Conservation (phyloP, 2,797 vertebrate genomes). For the Hypotaenidia okinawae region DNA sequence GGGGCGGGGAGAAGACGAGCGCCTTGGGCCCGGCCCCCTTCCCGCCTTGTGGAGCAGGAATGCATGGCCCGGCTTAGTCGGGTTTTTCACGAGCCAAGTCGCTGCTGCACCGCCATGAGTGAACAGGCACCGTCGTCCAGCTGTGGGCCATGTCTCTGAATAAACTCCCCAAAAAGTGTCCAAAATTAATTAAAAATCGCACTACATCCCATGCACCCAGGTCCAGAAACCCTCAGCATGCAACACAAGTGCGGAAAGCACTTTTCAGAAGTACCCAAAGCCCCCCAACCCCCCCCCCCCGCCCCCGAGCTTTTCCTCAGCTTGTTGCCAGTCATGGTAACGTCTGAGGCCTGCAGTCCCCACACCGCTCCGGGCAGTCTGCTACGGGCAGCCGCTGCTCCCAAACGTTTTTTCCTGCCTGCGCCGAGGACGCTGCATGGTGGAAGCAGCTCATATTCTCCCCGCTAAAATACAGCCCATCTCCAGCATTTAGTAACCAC, state of each 20-base stretch:
- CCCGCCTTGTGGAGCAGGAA: fast-evolving
- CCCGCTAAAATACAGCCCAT: fast-evolving
- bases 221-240: fast-evolving
- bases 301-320: too few species aligned
- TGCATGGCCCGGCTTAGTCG: fast-evolving
- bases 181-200: neutral
- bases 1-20: neutral
- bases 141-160: fast-evolving
- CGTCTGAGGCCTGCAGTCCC: fast-evolving
- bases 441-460: fast-evolving
- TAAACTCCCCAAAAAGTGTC: neutral
- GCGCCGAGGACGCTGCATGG: fast-evolving
- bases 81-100: fast-evolving
- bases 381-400: fast-evolving
- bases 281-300: too few species aligned
- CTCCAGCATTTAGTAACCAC: neutral
- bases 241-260: fast-evolving
- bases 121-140: fast-evolving
- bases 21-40: neutral
- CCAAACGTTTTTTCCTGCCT: fast-evolving
- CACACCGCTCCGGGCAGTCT: too few species aligned
- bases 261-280: too few species aligned
- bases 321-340: fast-evolving
- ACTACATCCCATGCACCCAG: fast-evolving
- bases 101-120: fast-evolving